These are phyloP conservation scores for Orthonyx spaldingii DNA, from an alignment of 2,113 vertebrate genomes.

Conservation along the genomic window DNA sequence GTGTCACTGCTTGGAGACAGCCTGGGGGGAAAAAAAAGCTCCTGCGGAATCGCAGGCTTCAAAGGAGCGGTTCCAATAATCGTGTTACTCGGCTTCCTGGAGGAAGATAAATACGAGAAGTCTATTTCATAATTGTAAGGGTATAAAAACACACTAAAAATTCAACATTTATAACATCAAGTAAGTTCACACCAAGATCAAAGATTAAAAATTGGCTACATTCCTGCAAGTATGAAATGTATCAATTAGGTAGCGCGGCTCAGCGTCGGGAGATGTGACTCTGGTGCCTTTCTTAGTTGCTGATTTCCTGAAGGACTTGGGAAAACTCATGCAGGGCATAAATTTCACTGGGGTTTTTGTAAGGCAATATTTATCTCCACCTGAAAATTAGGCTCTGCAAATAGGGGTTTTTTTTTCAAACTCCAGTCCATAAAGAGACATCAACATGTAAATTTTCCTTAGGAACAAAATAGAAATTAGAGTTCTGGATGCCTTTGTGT, in stretches of 20 bases:
- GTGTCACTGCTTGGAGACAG: conserved; percentile 60
- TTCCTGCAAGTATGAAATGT: not conserved
- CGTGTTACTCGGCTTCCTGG: not conserved
- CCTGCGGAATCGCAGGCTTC: not conserved
- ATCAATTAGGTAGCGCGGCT: not conserved
- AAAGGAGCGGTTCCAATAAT: conserved; percentile 32
- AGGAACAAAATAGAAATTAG: not conserved
- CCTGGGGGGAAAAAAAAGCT: not conserved
- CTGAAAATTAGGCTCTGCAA: not conserved
- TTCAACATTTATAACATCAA: not conserved
- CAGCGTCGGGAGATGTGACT: not conserved
- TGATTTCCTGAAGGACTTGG: not conserved
- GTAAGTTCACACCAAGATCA: conserved; percentile 5
- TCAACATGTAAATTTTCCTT: not conserved
- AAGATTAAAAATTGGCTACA: conserved; percentile 9
- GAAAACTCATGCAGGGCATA: not conserved
- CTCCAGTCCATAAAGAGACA: not conserved
- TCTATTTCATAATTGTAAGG: not conserved
- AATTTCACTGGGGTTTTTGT: not conserved
- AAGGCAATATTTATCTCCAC: not conserved
- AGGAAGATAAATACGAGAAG: conserved; percentile 15
- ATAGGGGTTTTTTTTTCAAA: not conserved
- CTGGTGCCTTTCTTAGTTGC: not conserved
- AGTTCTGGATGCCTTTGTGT: not conserved
- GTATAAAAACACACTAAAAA: conserved; percentile 31